Base-by-base conservation (phyloP, 2,888 invertebrate genomes). In the Hipparchia semele region DNA sequence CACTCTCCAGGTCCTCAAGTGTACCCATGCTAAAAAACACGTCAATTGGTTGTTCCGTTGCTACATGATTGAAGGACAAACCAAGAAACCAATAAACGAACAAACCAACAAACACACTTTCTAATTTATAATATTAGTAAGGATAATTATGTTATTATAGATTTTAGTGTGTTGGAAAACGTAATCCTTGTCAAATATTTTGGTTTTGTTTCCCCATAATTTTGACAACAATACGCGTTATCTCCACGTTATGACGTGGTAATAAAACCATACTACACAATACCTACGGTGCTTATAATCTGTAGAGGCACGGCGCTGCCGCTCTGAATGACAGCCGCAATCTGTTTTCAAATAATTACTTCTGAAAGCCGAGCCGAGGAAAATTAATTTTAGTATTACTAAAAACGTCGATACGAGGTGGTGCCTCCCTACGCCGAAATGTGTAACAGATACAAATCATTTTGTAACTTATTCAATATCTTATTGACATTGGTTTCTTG, bases 291-390 rank as follows among this genome's bases (percentile, higher is more conserved):
- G 49, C 49, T 9, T 23, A 59, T 61, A 61, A 73, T 56, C 58
- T 67, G 45, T 13, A 62, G 51, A 51, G 51, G n/a, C 56, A 59
- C 61, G 46, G 51, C 61, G 62, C 39, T 58, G 66, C 68, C 62
- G 67, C 68, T 65, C 71, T 82, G 80, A 87, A 87, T 89, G 90
- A 89, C 91, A 89, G 86, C 85, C 90, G 86, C 89, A 89, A 90
- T 90, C 90, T 91, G 90, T 90, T 90, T 89, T 90, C 89, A 86
- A 90, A 91, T 90, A 91, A 91, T 91, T 91, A 90, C 89, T 90
- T 86, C 83, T 87, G 89, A 91, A 89, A 90, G 89, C 89, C 84
- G 87, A 89, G 89, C 86, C 87, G 87, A 84, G 82, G 83, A 83
- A 88, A 89, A 90, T 90, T 90, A 90, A 90, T 90, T 90, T 90